These are phyloP conservation scores for Catharus bicknelli DNA, from an alignment of 2,113 vertebrate species.

Conservation along the genomic window DNA sequence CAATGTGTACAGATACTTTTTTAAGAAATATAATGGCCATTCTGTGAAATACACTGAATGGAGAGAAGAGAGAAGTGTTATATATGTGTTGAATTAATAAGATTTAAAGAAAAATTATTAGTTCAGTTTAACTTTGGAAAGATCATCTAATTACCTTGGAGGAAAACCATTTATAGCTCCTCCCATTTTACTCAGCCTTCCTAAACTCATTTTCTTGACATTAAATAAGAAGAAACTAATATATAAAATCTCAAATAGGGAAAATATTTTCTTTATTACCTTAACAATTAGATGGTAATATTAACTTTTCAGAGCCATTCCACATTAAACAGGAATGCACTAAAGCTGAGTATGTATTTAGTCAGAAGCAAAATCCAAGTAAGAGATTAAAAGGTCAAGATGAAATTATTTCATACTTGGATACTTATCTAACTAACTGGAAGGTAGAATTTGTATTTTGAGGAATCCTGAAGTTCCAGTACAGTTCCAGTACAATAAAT, in stretches of 20 bases:
- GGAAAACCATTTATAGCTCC: not conserved
- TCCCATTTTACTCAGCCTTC: not conserved
- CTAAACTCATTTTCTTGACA: not conserved
- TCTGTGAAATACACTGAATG: not conserved
- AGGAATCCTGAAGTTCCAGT: not conserved
- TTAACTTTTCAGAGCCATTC: not conserved
- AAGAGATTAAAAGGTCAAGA: not conserved
- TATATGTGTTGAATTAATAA: not conserved
- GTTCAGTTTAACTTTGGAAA: not conserved
- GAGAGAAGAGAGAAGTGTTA: not conserved
- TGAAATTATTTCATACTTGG: not conserved
- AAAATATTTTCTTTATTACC: not conserved
- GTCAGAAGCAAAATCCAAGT: not conserved
- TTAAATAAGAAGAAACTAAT: not conserved
- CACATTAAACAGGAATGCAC: not conserved
- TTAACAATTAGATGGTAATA: not conserved
- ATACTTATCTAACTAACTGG: not conserved
- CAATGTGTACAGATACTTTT: not conserved
- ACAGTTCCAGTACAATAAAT: not conserved
- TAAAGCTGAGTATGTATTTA: not conserved
- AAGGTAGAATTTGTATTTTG: not conserved
- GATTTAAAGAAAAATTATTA: not conserved
- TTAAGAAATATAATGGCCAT: not conserved
- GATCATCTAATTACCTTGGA: not conserved
- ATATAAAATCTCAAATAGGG: not conserved